phyloP scores from a whole-genome alignment of 1,140 invertebrate genomes.

The Heliconius hewitsoni region DNA sequence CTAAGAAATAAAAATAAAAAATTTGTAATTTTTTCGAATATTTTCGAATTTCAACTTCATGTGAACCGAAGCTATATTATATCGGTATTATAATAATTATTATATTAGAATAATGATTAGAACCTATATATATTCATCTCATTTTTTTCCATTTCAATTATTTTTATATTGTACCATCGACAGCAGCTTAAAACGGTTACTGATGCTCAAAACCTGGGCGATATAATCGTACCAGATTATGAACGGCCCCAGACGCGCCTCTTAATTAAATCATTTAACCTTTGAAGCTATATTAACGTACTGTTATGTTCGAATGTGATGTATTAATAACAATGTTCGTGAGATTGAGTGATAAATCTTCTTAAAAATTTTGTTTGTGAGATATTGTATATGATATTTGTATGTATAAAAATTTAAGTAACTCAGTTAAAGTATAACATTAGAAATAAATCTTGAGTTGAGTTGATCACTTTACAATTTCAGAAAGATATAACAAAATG shows the following conservation, averaged over 20 bases:
- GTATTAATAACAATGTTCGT: slow-evolving; percentile 7
- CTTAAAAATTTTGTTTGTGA: not conserved
- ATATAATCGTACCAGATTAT: slow-evolving; percentile 62
- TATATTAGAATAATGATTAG: no score
- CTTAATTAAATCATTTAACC: slow-evolving; percentile 60
- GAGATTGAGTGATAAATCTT: slow-evolving; percentile 1
- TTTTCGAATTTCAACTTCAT: no score
- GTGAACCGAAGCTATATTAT: no score
- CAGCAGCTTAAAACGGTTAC: not conserved
- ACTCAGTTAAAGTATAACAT: no score
- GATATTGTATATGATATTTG: not conserved
- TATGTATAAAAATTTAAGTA: no score
- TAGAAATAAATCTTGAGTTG: no score
- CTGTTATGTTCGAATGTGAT: slow-evolving; percentile 5
- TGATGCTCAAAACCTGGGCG: slow-evolving; percentile 6
- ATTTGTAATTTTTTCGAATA: no score
- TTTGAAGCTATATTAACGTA: slow-evolving; percentile 12
- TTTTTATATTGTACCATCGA: slow-evolving; percentile 1
- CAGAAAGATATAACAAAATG: no score
- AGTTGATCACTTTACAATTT: no score
- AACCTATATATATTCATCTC: not conserved
- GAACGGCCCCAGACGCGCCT: slow-evolving; percentile 53
- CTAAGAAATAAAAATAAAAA: no score
- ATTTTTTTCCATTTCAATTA: not conserved
- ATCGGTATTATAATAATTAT: no score